A percentile compares a stretch with the other conserved stretches of the same genome.
Evolutionary conservation across 2,888 invertebrate species (phyloP).

Genomic region (Lordiphosa andalusiaca): DNA sequence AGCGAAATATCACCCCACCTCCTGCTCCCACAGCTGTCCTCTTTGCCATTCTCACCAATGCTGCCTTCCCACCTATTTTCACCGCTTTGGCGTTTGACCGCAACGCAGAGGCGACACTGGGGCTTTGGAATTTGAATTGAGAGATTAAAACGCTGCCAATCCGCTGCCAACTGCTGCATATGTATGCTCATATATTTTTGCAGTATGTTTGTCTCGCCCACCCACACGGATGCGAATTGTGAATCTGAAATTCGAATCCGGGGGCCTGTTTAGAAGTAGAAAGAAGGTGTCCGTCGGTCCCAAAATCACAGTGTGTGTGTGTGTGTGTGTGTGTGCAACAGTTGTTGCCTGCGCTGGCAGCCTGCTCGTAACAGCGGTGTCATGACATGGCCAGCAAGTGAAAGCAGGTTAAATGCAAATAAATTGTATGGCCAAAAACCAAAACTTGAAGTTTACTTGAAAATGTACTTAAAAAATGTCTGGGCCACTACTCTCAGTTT

Average conservation of each 20-base stretch:
- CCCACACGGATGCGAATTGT: constrained; percentile 31
- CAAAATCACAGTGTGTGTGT: constrained; percentile 3
- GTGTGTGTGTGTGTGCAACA: constrained; percentile 37
- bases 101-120: constrained; percentile 32
- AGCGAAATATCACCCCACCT: neutral
- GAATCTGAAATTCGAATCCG: constrained; percentile 29
- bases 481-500: constrained; percentile 36
- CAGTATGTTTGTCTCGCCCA: constrained; percentile 24
- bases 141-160: constrained; percentile 59
- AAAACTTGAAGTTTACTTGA: constrained; percentile 20
- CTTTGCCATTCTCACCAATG: constrained; percentile 7
- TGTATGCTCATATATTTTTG: constrained; percentile 7
- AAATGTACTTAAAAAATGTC: constrained; percentile 27
- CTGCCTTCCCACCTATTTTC: constrained; percentile 44
- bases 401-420: constrained; percentile 79
- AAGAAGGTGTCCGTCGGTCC: constrained; percentile 20
- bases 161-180: constrained; percentile 11
- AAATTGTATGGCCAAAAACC: constrained; percentile 46
- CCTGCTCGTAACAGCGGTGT: constrained; percentile 33
- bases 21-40: constrained; percentile 10
- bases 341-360: constrained; percentile 30
- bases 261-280: constrained; percentile 20
- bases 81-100: constrained; percentile 36
- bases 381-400: constrained; percentile 67
- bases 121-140: constrained; percentile 60